Evolutionary conservation across 2,113 vertebrate species (phyloP).

Genomic region (Trachemys scripta): DNA sequence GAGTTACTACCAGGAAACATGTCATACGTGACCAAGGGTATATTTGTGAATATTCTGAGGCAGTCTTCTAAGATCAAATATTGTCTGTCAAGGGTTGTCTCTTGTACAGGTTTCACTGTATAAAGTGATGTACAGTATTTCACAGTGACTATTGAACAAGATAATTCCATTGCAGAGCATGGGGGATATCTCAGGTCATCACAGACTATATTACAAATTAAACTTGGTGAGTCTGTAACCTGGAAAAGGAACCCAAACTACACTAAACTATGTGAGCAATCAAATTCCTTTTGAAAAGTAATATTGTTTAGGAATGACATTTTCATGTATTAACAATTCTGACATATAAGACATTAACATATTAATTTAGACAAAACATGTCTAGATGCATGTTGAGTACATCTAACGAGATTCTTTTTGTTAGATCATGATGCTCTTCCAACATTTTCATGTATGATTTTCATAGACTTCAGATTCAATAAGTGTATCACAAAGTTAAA

Average conservation of each 20-base stretch:
- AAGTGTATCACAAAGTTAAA: conserved; percentile 10
- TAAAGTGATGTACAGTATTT: conserved; percentile 7
- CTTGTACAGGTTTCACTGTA: conserved; percentile 40
- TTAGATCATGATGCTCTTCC: conserved; percentile 5
- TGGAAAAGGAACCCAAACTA: conserved; percentile 52
- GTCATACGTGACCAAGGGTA: not conserved
- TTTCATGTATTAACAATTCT: conserved; percentile 28
- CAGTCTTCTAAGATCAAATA: conserved; percentile 26
- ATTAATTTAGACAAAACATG: not conserved
- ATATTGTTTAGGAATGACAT: conserved; percentile 30
- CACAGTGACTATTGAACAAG: conserved; percentile 16
- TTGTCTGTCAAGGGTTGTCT: conserved; percentile 14
- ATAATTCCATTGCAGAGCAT: conserved; percentile 7
- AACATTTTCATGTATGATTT: conserved; percentile 1
- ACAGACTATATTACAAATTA: not conserved
- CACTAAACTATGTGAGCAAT: not conserved
- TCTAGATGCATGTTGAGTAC: not conserved
- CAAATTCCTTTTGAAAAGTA: conserved; percentile 37
- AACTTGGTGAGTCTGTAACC: conserved; percentile 50
- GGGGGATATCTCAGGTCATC: not conserved
- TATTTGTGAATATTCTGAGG: conserved; percentile 19
- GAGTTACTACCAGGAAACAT: not conserved
- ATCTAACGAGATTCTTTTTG: conserved; percentile 12
- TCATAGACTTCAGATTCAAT: not conserved
- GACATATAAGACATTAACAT: conserved; percentile 25